Evolutionary conservation across 2,113 vertebrate genomes (phyloP).

Genomic region (Bostrychus sinensis): DNA sequence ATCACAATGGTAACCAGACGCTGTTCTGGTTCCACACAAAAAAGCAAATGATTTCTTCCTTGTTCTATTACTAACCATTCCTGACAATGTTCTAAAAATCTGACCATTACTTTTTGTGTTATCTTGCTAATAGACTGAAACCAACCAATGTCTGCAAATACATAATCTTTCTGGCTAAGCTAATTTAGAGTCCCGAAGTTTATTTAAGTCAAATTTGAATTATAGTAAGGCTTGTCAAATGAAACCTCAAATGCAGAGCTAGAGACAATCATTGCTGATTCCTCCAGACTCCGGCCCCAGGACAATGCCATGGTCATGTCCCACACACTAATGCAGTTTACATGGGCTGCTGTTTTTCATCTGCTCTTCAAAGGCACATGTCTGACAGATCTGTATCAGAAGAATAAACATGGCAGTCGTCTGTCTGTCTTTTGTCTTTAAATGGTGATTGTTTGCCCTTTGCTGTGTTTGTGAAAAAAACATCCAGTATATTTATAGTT

Average conservation of each 20-base stretch:
- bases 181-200: too few relatives aligned
- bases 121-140: too few relatives aligned
- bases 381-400: slow-evolving; percentile 35
- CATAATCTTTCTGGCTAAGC: too few relatives aligned
- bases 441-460: not conserved
- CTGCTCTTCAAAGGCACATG: slow-evolving; percentile 18
- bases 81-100: too few relatives aligned
- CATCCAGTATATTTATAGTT: not conserved
- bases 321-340: slow-evolving; percentile 22
- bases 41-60: too few relatives aligned
- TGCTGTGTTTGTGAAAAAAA: not conserved
- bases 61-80: too few relatives aligned
- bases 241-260: not conserved
- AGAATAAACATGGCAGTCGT: slow-evolving; percentile 11
- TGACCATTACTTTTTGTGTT: too few relatives aligned
- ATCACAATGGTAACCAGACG: too few relatives aligned
- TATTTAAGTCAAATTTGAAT: too few relatives aligned
- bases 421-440: slow-evolving; percentile 29
- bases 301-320: slow-evolving; percentile 6
- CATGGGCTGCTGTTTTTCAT: slow-evolving; percentile 24
- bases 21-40: too few relatives aligned
- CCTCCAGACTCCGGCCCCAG: not conserved
- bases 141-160: too few relatives aligned
- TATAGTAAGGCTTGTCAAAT: too few relatives aligned
- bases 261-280: not conserved